Conservation (phyloP, 2,797 vertebrate species). For the Phrynocephalus vlangalii region DNA sequence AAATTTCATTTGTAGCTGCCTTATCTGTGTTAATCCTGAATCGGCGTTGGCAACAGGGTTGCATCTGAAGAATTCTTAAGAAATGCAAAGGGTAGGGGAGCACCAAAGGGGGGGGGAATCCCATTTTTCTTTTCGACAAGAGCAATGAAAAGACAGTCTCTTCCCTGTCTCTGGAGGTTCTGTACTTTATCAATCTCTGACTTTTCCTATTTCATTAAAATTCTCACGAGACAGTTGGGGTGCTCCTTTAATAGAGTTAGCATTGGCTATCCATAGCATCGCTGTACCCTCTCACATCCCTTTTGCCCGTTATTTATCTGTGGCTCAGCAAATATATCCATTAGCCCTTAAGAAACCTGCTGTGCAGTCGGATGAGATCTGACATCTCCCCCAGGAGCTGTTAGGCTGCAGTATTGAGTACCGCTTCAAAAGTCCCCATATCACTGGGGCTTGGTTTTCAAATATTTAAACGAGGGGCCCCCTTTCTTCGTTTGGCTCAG, state of each 20-base stretch:
- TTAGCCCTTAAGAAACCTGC: constrained; percentile 53
- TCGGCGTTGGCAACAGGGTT: constrained; percentile 64
- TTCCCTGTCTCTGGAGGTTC: constrained; percentile 64
- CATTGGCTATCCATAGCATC: constrained; percentile 67
- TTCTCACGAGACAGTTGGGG: constrained; percentile 68
- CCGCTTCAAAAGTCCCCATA: background rate
- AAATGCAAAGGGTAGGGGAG: constrained; percentile 20
- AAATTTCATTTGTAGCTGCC: constrained; percentile 56
- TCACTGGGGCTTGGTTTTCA: background rate
- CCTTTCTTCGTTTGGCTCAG: background rate
- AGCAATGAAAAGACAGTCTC: constrained; percentile 65
- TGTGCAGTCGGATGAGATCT: background rate
- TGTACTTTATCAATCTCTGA: constrained; percentile 70
- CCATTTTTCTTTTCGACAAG: constrained; percentile 73
- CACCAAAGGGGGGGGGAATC: constrained; percentile 33
- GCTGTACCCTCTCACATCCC: constrained; percentile 69
- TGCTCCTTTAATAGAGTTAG: constrained; percentile 72
- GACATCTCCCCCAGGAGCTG: background rate
- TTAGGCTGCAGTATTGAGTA: background rate
- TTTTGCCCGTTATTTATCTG: constrained; percentile 67
- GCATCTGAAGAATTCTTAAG: constrained; percentile 26
- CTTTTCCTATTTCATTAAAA: constrained; percentile 73
- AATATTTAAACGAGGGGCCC: background rate
- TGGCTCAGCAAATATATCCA: constrained; percentile 62
- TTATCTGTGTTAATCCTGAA: constrained; percentile 63